Evolutionary conservation across 37 sponge, comb jelly and placozoan genomes (phyloP), one percentile per base, ranked within the genome.

Genomic region (Chondrilla cf. caribensis): DNA sequence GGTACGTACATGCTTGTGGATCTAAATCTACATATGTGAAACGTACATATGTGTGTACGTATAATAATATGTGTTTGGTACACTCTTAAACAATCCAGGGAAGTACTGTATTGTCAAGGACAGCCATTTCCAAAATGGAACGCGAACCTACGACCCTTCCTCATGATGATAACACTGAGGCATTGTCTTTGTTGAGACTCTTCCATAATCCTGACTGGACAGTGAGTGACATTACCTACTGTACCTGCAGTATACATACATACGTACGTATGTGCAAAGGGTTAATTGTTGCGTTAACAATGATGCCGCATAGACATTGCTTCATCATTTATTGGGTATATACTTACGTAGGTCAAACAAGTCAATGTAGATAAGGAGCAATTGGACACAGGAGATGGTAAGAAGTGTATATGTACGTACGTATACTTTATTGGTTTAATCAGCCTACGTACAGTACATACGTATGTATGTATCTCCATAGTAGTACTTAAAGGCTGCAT

Each of bases 161-260:
- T 58, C 62, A 73, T 8, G 80, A 84, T 55, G 47, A 28, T 11
- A 78, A 88, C 22, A 81, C 75, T 8, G 72, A 77, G 29, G 55
- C 58, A 8, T 70, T 77, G 17, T 28, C 60, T 2, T 79, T 93
- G 5, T 51, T 65, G 33, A 57, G 67, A 54, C 64, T 90, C 35
- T 93, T 93, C 79, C 36, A 17, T 21, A 79, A 70, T 54, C 90
- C 93, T 38, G 58, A 86, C 2, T 81, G 67, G 84, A 86, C 68
- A 81, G 93, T 93, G 71, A 47, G 51, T 47, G 6, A 11, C 51
- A 6, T n/a, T n/a, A n/a, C n/a, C n/a, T n/a, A n/a, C n/a, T n/a
- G n/a, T n/a, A n/a, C n/a, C n/a, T n/a, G n/a, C n/a, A n/a, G n/a
- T n/a, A n/a, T n/a, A n/a, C n/a, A n/a, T n/a, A n/a, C n/a, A n/a